phyloP scores from a whole-genome alignment of 2,113 vertebrate species.

The Australoheros scitulus region DNA sequence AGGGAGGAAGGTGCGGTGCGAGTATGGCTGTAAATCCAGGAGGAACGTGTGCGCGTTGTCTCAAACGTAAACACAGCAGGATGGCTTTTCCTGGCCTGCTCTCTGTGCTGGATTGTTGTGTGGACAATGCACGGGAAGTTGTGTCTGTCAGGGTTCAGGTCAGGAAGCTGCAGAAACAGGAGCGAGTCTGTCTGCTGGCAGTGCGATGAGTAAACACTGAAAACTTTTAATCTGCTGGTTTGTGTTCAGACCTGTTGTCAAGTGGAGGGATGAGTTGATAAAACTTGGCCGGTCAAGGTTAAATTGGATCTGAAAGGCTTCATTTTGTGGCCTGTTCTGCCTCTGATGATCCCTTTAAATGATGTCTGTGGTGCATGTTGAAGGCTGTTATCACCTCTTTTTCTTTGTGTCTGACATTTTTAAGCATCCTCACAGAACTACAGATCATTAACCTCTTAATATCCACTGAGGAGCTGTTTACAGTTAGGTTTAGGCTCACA shows the following conservation, averaged over 20 bases:
- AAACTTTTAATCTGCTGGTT: background rate
- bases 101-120: background rate
- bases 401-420: background rate
- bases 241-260: background rate
- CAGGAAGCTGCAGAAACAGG: background rate
- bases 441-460: background rate
- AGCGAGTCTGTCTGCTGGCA: background rate
- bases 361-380: background rate
- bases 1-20: background rate
- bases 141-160: background rate
- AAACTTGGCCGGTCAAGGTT: background rate
- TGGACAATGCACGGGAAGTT: background rate
- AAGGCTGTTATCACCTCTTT: background rate
- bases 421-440: background rate
- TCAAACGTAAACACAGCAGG: background rate
- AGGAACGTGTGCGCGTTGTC: background rate
- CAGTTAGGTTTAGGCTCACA: background rate
- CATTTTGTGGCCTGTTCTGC: background rate
- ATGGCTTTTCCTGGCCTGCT: conserved; percentile 1
- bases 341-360: background rate
- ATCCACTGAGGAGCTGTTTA: background rate
- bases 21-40: background rate
- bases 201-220: background rate
- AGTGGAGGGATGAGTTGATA: background rate
- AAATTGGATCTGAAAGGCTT: background rate